Percentiles rank a stretch among this genome's conserved stretches.
Evolutionary conservation across 2,113 vertebrate species (phyloP).

Genomic region (Burhinus oedicnemus): DNA sequence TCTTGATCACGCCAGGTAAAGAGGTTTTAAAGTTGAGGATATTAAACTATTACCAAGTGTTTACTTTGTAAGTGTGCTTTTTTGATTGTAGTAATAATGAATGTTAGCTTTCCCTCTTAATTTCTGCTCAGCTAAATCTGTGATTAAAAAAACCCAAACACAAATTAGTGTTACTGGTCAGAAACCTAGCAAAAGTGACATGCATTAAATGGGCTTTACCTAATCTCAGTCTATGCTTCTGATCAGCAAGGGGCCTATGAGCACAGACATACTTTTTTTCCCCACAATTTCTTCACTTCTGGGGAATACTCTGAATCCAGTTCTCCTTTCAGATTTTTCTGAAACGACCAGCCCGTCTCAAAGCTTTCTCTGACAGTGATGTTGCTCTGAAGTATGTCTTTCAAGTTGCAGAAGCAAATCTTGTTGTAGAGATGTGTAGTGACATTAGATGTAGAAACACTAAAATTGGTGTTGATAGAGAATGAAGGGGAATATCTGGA

Average conservation of each 20-base stretch:
- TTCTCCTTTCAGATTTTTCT: background rate
- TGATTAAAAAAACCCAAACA: background rate
- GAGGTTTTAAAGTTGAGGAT: background rate
- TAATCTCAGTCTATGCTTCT: background rate
- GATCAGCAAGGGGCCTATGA: background rate
- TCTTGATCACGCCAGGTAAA: background rate
- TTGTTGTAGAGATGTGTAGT: background rate
- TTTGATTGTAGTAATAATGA: background rate
- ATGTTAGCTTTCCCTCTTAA: background rate
- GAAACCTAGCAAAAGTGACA: background rate
- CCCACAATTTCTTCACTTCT: background rate
- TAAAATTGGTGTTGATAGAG: background rate
- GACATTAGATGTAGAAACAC: background rate
- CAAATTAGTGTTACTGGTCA: background rate
- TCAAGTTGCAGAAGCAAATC: background rate
- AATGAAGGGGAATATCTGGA: background rate
- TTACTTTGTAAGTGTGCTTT: background rate
- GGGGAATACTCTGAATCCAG: background rate
- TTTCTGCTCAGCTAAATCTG: background rate
- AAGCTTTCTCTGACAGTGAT: background rate
- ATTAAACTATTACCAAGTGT: background rate
- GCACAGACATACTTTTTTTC: accelerated
- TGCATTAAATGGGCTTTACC: background rate
- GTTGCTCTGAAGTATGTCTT: background rate
- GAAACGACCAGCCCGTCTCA: background rate